Percentiles rank a stretch among this genome's conserved stretches.
phyloP scores from a whole-genome alignment of 2,797 vertebrate genomes.

The Gadopsis marmoratus region DNA sequence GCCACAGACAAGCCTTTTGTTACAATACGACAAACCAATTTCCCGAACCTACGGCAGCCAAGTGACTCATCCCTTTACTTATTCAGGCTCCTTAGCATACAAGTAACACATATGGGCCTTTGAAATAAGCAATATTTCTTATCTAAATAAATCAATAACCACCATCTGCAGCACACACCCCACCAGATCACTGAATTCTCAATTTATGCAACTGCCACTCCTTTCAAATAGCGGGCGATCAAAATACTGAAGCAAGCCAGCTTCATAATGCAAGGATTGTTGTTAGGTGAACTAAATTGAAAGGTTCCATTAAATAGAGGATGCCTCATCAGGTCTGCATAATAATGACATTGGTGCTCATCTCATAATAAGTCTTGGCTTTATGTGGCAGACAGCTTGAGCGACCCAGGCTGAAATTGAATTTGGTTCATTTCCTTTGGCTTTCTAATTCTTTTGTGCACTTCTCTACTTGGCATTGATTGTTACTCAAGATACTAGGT shows the following conservation, averaged over 20 bases:
- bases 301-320: conserved; percentile 77
- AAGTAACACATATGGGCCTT: conserved; percentile 56
- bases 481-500: conserved; percentile 77
- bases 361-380: conserved; percentile 77
- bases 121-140: conserved; percentile 68
- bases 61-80: conserved; percentile 75
- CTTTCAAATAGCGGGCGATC: conserved; percentile 55
- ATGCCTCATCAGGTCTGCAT: conserved; percentile 80
- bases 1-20: conserved; percentile 72
- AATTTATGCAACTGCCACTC: conserved; percentile 47
- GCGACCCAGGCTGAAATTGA: conserved; percentile 74
- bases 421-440: conserved; percentile 83
- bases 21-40: conserved; percentile 78
- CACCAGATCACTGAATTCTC: conserved; percentile 52
- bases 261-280: conserved; percentile 63
- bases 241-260: conserved; percentile 63
- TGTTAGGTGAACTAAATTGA: conserved; percentile 78
- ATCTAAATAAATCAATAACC: conserved; percentile 77
- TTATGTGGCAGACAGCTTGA: conserved; percentile 73
- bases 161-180: conserved; percentile 47
- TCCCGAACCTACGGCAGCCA: conserved; percentile 74
- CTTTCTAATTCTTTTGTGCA: conserved; percentile 81
- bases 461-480: conserved; percentile 79
- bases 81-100: conserved; percentile 69
- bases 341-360: conserved; percentile 74